Base-by-base conservation (phyloP, 2,888 invertebrate genomes). In the Prenolepis imparis region DNA sequence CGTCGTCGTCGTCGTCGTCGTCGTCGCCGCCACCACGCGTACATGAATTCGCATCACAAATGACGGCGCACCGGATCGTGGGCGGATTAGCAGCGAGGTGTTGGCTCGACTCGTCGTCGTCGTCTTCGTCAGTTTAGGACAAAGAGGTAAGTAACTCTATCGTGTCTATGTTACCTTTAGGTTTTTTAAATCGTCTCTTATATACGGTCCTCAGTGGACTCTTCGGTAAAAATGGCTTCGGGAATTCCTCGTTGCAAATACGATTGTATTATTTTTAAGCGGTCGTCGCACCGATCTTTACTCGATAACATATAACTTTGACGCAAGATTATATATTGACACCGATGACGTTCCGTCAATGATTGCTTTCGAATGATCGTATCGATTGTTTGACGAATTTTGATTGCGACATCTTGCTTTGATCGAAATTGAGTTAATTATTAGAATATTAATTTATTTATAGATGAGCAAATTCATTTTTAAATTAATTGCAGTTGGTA, bases 191-290 rank as follows among this genome's bases (percentile, higher is more conserved):
- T 75, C 41, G n/a, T 59, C 59, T 78, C 78, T 75, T 66, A 3
- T 28, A 2, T 1, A 84, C 57, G 67, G 61, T 82, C 59, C 39
- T 68, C 63, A 85, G 86, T 89, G 88, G 88, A 88, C 88, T 90
- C 88, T 88, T 52, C 90, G 84, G 75, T 72, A 83, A 89, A 89
- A 90, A 89, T 89, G 88, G 90, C 89, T 77, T 63, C 87, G 81
- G 59, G 81, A 83, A 74, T 61, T 44, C 44, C 64, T 32, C 41
- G 57, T 36, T 21, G 36, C n/a, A 24, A 74, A 36, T 75, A 55
- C 21, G 28, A 28, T 28, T 74, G 21, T 68, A 68, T 77, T 68
- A 28, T 68, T 28, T 39, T 52, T 39, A 52, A 68, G 68, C 68
- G 75, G 52, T 55, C 68, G 77, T 77, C 55, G 55, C 70, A 70